phyloP scores from a whole-genome alignment of 2,888 invertebrate genomes.

The Tribolium freemani region DNA sequence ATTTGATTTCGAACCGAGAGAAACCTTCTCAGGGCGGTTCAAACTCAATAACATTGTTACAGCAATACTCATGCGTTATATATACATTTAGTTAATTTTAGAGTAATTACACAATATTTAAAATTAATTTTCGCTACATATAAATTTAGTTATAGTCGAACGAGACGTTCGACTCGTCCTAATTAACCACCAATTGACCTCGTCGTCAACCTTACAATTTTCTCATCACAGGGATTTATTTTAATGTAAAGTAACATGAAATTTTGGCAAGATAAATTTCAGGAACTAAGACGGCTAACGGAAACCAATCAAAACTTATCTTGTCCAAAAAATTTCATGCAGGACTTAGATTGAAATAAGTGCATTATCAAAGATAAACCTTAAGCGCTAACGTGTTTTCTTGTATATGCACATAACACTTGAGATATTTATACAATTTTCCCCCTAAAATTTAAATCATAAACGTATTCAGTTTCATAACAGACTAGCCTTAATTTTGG shows the following conservation, averaged over 20 bases:
- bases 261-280: conserved; percentile 37
- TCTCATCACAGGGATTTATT: conserved; percentile 65
- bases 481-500: conserved; percentile 47
- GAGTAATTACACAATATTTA: conserved; percentile 50
- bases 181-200: conserved; percentile 44
- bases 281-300: conserved; percentile 21
- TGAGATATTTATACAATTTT: conserved; percentile 27
- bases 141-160: conserved; percentile 35
- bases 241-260: conserved; percentile 50
- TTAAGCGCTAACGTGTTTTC: conserved; percentile 39
- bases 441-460: conserved; percentile 23
- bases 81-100: conserved; percentile 50
- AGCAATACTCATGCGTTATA: conserved; percentile 53
- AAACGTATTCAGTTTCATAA: conserved; percentile 29
- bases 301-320: conserved; percentile 18
- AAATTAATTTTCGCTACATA: conserved; percentile 33
- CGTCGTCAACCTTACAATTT: conserved; percentile 48
- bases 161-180: conserved; percentile 13
- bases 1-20: conserved; percentile 50
- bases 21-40: conserved; percentile 19
- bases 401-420: conserved; percentile 34
- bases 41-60: conserved; percentile 46
- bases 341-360: conserved; percentile 38
- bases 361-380: conserved; percentile 33
- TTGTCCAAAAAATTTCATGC: conserved; percentile 29